Conservation (phyloP, 2,113 vertebrate genomes). For the Thalassarche chlororhynchos region DNA sequence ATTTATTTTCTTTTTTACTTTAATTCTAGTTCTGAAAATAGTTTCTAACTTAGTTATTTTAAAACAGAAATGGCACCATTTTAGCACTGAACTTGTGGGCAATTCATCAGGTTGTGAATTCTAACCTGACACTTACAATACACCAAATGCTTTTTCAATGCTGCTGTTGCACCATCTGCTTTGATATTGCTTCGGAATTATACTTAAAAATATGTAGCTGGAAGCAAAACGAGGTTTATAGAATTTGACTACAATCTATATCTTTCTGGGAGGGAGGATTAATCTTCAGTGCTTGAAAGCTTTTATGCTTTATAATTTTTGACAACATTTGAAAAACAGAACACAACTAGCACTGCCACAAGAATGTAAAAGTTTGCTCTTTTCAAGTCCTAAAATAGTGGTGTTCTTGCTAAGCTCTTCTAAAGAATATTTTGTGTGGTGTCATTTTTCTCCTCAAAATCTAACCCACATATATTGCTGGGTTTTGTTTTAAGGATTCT, state of each 20-base stretch:
- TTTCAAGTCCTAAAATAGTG: constrained; percentile 14
- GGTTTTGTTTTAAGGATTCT: neutral
- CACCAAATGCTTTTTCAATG: constrained; percentile 69
- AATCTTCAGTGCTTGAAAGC: constrained; percentile 80
- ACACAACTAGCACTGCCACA: constrained; percentile 54
- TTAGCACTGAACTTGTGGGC: constrained; percentile 54
- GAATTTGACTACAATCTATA: constrained; percentile 84
- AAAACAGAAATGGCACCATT: constrained; percentile 67
- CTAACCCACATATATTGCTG: neutral
- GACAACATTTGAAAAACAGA: constrained; percentile 73
- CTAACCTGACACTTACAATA: constrained; percentile 79
- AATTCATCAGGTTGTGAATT: constrained; percentile 76
- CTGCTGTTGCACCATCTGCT: constrained; percentile 66
- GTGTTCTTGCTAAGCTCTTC: neutral
- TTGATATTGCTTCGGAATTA: constrained; percentile 72
- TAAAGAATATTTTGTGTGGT: constrained; percentile 13
- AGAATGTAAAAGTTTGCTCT: constrained; percentile 64
- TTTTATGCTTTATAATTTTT: constrained; percentile 82
- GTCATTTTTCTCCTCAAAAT: neutral
- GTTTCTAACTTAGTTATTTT: constrained; percentile 70
- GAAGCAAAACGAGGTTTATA: constrained; percentile 71
- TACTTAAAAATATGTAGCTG: constrained; percentile 77
- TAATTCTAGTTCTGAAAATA: constrained; percentile 73
- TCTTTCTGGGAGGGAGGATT: constrained; percentile 78
- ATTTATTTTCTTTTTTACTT: constrained; percentile 78